phyloP scores from a whole-genome alignment of 2,888 invertebrate species.

The Netelia virgata region DNA sequence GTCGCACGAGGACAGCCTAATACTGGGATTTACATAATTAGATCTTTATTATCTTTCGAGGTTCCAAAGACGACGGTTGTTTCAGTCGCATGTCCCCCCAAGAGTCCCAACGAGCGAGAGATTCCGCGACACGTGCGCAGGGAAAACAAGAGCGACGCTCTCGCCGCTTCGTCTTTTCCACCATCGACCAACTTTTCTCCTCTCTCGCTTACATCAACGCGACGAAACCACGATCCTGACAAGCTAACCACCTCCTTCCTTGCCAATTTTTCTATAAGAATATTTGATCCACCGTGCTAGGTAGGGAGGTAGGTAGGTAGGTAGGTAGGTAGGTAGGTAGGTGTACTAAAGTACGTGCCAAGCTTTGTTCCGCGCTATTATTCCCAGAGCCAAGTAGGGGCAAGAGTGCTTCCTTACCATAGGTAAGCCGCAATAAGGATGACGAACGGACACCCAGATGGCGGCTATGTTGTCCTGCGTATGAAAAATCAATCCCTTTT shows the following conservation, averaged over 20 bases:
- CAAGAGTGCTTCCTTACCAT: constrained; percentile 6
- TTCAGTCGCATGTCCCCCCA: constrained; percentile 23
- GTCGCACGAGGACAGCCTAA: constrained; percentile 75
- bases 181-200: not conserved
- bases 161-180: constrained; percentile 24
- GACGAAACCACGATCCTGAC: not conserved
- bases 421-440: not conserved
- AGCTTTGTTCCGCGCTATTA: too few relatives aligned
- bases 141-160: constrained; percentile 73
- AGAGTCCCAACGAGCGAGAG: constrained; percentile 46
- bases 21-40: constrained; percentile 84
- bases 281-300: too few relatives aligned
- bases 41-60: constrained; percentile 78
- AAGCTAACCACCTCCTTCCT: not conserved
- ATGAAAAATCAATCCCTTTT: constrained; percentile 72
- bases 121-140: constrained; percentile 79
- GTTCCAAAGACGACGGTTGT: constrained; percentile 45
- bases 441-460: constrained; percentile 34
- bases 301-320: too few relatives aligned
- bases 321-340: too few relatives aligned
- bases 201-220: not conserved
- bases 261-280: not conserved
- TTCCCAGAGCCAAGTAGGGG: too few relatives aligned
- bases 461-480: constrained; percentile 67
- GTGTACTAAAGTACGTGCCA: too few relatives aligned